These are phyloP conservation scores for Tipula confusa DNA, from an alignment of 2,888 invertebrate species.

Conservation along the genomic window DNA sequence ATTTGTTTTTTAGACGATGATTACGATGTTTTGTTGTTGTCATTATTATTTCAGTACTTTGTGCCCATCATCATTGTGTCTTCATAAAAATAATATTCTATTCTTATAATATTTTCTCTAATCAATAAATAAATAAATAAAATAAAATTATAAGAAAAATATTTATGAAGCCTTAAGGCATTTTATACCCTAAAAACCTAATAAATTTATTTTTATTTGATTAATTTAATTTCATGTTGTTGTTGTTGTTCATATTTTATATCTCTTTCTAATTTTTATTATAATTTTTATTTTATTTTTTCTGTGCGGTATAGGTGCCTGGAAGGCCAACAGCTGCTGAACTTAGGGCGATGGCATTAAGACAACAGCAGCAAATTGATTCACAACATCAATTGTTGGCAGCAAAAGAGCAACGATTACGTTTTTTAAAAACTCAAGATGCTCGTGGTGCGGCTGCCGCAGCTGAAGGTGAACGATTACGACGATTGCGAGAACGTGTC, in stretches of 20 bases:
- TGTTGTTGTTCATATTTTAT: not conserved
- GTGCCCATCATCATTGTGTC: not conserved
- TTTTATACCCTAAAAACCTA: slow-evolving; percentile 5
- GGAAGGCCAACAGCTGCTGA: slow-evolving; percentile 91
- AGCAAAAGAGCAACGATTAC: slow-evolving; percentile 87
- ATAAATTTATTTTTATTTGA: slow-evolving; percentile 28
- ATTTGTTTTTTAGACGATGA: too few species aligned
- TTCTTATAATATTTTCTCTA: slow-evolving; percentile 1
- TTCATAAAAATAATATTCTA: not conserved
- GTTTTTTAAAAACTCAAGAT: slow-evolving; percentile 93
- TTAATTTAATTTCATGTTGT: not conserved
- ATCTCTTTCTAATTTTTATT: not conserved
- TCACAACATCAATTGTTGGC: slow-evolving; percentile 86
- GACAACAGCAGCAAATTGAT: slow-evolving; percentile 97
- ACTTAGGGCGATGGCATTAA: slow-evolving; percentile 95
- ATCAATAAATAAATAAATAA: slow-evolving; percentile 15
- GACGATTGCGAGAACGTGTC: slow-evolving; percentile 83
- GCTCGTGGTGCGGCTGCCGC: slow-evolving; percentile 55
- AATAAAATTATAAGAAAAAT: not conserved
- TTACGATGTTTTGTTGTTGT: not conserved
- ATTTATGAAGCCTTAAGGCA: not conserved
- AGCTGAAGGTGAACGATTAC: slow-evolving; percentile 82
- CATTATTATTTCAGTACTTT: not conserved
- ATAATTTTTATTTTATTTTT: slow-evolving; percentile 31
- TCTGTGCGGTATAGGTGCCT: slow-evolving; percentile 64